These are phyloP conservation scores for Phylloscopus trochiloides DNA, from an alignment of 2,113 vertebrate species.

Conservation along the genomic window DNA sequence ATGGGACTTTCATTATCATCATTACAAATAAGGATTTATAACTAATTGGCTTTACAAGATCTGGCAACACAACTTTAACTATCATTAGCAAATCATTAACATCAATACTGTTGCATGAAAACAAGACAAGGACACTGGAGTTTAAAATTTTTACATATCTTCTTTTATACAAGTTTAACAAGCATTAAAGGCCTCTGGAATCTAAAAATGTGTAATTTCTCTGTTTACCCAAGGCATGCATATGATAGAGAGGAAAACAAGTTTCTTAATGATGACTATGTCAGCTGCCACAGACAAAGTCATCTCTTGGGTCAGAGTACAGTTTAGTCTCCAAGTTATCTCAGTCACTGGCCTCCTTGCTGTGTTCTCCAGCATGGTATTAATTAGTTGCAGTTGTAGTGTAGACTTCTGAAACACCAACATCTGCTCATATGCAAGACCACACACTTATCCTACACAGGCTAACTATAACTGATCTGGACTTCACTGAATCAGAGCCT, in stretches of 20 bases:
- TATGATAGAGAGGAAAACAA: not conserved
- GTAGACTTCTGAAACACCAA: constrained; percentile 8
- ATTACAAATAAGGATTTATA: not conserved
- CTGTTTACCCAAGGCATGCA: not conserved
- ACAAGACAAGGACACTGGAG: not conserved
- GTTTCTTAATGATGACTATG: not conserved
- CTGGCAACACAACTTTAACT: not conserved
- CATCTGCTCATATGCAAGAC: constrained; percentile 23
- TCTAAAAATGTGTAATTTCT: not conserved
- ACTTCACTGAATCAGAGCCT: not conserved
- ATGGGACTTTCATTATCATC: not conserved
- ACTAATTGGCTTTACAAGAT: not conserved
- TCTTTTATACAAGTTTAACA: not conserved
- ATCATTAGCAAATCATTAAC: not conserved
- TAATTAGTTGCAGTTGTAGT: constrained; percentile 37
- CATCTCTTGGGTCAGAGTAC: not conserved
- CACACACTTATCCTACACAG: not conserved
- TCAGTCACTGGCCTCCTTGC: not conserved
- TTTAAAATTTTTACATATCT: not conserved
- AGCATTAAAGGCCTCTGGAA: not conserved
- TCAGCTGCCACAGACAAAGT: not conserved
- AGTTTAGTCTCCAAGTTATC: constrained; percentile 36
- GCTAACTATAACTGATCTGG: not conserved
- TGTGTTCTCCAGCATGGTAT: not conserved
- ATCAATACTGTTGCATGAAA: not conserved